A percentile compares a stretch with the other conserved stretches of the same genome.
These are phyloP conservation scores for Eurosta solidaginis DNA, from an alignment of 1,140 invertebrate species.

Conservation along the genomic window DNA sequence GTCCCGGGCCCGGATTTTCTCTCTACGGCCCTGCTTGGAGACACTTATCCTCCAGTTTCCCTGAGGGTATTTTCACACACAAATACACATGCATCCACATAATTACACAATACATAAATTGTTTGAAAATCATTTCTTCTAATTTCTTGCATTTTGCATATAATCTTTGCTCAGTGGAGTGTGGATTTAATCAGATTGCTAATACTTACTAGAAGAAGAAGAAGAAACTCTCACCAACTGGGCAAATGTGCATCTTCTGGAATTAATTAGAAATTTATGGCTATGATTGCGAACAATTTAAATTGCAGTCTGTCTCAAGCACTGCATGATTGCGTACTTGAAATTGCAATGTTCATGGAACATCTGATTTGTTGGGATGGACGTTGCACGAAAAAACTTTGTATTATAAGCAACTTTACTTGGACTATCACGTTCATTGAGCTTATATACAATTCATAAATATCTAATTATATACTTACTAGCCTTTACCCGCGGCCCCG, in stretches of 20 bases:
- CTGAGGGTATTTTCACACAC: not conserved
- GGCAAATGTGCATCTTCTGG: not conserved
- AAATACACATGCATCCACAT: not conserved
- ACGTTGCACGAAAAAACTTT: too few relatives aligned
- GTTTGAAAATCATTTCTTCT: not conserved
- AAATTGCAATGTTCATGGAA: too few relatives aligned
- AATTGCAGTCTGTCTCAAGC: not conserved
- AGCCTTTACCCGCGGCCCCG: too few relatives aligned
- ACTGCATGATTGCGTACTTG: too few relatives aligned
- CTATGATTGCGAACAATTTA: not conserved
- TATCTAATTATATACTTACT: too few relatives aligned
- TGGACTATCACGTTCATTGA: too few relatives aligned
- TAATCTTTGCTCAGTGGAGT: not conserved
- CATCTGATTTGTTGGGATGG: too few relatives aligned
- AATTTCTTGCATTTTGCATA: not conserved
- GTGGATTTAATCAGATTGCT: not conserved
- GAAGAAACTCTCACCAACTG: not conserved
- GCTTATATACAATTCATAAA: too few relatives aligned
- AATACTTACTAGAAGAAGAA: too few relatives aligned
- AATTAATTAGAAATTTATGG: not conserved
- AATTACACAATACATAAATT: constrained; percentile 6
- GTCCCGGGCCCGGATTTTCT: too few relatives aligned
- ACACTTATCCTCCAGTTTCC: not conserved
- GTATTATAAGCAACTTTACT: too few relatives aligned
- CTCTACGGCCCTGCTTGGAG: too few relatives aligned